Evolutionary conservation across 2,113 vertebrate genomes (phyloP).

Genomic region (Trochalopteron elliotii): DNA sequence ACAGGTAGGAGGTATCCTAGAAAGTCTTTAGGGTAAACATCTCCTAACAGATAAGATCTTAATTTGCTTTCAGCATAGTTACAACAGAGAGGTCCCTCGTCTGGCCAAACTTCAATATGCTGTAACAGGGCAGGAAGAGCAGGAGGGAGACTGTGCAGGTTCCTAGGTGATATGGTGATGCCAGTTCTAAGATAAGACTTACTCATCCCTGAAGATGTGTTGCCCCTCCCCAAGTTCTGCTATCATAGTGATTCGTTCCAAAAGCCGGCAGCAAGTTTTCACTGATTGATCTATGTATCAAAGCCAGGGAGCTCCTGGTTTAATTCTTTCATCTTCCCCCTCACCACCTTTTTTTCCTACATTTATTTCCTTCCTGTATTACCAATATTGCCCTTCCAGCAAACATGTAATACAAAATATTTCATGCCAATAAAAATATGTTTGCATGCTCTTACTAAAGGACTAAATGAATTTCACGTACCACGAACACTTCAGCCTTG

Average conservation of each 20-base stretch:
- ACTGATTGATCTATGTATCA: background rate
- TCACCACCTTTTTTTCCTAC: background rate
- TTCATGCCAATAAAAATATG: background rate
- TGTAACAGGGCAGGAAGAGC: background rate
- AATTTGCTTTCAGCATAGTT: background rate
- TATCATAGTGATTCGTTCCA: background rate
- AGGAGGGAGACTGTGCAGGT: background rate
- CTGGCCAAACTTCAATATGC: background rate
- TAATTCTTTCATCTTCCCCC: background rate
- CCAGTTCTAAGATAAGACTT: background rate
- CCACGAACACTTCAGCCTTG: background rate
- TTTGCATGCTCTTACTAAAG: background rate
- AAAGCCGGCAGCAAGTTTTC: background rate
- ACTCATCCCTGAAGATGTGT: background rate
- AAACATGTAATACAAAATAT: background rate
- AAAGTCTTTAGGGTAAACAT: background rate
- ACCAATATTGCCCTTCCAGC: background rate
- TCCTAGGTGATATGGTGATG: background rate
- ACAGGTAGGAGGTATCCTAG: background rate
- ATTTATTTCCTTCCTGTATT: background rate
- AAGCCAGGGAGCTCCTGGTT: background rate
- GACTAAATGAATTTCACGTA: background rate
- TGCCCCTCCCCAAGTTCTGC: background rate
- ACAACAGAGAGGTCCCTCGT: background rate
- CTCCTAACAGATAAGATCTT: background rate